Conservation (phyloP, 53 echinoderm and acorn worm genomes). For the Actinopyga echinites region DNA sequence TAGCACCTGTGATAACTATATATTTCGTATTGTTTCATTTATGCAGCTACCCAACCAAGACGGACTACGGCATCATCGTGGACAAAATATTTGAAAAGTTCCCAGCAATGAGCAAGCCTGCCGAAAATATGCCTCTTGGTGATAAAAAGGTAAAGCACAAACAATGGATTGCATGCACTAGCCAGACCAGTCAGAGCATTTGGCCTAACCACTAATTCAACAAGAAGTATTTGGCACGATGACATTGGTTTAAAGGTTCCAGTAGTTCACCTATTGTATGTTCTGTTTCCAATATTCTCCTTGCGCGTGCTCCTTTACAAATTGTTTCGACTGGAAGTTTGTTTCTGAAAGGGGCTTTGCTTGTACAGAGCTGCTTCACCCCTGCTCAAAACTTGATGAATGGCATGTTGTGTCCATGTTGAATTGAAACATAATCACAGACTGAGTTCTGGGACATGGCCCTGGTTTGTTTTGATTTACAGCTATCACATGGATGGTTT, state of each 20-base stretch:
- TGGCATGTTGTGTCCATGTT: too few relatives aligned
- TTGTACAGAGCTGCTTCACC: too few relatives aligned
- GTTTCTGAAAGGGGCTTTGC: too few relatives aligned
- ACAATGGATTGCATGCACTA: conserved; percentile 1
- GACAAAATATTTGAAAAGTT: conserved; percentile 23
- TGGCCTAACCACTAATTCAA: background rate
- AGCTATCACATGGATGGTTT: too few relatives aligned
- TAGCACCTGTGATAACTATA: too few relatives aligned
- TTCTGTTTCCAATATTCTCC: too few relatives aligned
- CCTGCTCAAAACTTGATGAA: too few relatives aligned
- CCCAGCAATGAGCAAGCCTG: conserved; percentile 27
- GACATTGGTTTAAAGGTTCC: background rate
- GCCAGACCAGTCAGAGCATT: background rate
- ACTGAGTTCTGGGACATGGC: too few relatives aligned
- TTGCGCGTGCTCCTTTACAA: too few relatives aligned
- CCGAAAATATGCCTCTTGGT: conserved; percentile 32
- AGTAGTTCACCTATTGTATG: conserved; percentile 11
- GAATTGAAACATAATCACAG: too few relatives aligned
- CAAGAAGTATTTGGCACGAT: background rate
- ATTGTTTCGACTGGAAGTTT: too few relatives aligned
- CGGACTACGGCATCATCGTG: conserved; percentile 26
- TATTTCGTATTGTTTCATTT: conserved; percentile 7
- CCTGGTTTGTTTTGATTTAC: too few relatives aligned
- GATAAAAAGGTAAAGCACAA: conserved; percentile 28
- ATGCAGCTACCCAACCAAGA: conserved; percentile 30